Evolutionary conservation across 2,888 invertebrate species (phyloP).

Genomic region (Drosophila subsilvestris): DNA sequence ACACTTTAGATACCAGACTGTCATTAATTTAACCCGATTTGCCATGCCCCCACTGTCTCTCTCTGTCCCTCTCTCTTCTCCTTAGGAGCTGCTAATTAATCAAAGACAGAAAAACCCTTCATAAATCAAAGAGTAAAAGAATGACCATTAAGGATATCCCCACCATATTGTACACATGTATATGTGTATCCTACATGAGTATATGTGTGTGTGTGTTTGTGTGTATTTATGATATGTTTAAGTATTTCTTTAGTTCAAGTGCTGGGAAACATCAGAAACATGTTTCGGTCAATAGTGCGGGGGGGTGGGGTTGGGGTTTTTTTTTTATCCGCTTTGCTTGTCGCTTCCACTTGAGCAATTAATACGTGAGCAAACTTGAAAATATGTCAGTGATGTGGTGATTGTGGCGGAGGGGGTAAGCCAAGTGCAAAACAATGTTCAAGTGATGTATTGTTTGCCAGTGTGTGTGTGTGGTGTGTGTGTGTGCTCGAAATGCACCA

Average conservation of each 20-base stretch:
- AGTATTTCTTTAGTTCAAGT: conserved; percentile 42
- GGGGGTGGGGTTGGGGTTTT: conserved; percentile 9
- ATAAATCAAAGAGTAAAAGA: conserved; percentile 54
- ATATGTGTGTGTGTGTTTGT: background rate
- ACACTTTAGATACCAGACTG: conserved; percentile 25
- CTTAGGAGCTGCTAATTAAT: conserved; percentile 9
- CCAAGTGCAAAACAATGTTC: conserved; percentile 77
- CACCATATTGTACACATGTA: background rate
- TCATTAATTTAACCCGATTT: conserved; percentile 35
- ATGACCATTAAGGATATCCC: conserved; percentile 52
- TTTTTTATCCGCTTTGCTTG: conserved; percentile 45
- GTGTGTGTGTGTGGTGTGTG: background rate
- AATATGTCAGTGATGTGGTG: conserved; percentile 47
- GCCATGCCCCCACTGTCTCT: background rate
- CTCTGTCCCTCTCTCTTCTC: background rate
- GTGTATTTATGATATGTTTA: background rate
- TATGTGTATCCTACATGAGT: conserved; percentile 1
- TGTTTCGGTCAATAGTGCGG: conserved; percentile 69
- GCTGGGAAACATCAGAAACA: conserved; percentile 65
- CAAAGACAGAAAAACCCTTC: conserved; percentile 23
- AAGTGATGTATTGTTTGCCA: conserved; percentile 58
- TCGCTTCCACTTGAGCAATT: conserved; percentile 77
- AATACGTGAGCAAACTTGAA: conserved; percentile 79
- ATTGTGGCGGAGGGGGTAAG: conserved; percentile 29
- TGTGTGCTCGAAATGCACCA: conserved; percentile 11